Base-by-base conservation (phyloP, 2,113 vertebrate species). In the Nycticebus coucang region DNA sequence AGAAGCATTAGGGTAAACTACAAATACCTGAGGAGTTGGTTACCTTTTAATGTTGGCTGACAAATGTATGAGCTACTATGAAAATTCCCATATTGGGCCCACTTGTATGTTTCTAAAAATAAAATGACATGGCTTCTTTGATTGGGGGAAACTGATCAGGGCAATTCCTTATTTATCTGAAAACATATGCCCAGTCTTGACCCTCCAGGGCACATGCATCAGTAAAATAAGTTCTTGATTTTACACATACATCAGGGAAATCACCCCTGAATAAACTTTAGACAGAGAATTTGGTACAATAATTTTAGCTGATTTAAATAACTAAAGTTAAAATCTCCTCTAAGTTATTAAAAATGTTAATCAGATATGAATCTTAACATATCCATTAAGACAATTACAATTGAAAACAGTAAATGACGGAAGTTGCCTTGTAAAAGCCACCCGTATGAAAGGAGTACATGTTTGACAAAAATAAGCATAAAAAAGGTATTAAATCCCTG, bases 401-500 rank as follows among this genome's bases (percentile, higher is more conserved):
- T 91, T 60, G 97, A 98, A 98, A 97, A 98, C 98, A 98, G 95
- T 98, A 98, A 98, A 98, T 97, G 98, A 99, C 93, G 98, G 98
- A 98, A 98, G 97, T 98, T 98, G 98, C 98, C 98, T 97, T 98
- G 98, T 98, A 99, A 98, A 99, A 99, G 98, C 98, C 98, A 99
- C 98, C 98, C 98, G 98, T 98, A 98, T 98, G 98, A 98, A 98
- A 99, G 98, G 97, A 98, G 98, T 98, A 98, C 98, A 98, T 98
- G 98, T 98, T 98, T 98, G 98, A 98, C 98, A 99, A 99, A 99
- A 99, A 98, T 98, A 99, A 99, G 98, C 98, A 97, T 98, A 98
- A 98, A 98, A 99, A 99, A 99, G 98, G 98, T 98, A 98, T 98
- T 98, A 98, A 99, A 99, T 99, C 98, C 98, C 98, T 98, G 98